Base-by-base conservation (phyloP, 2,797 vertebrate species). In the Buphagus erythrorhynchus region DNA sequence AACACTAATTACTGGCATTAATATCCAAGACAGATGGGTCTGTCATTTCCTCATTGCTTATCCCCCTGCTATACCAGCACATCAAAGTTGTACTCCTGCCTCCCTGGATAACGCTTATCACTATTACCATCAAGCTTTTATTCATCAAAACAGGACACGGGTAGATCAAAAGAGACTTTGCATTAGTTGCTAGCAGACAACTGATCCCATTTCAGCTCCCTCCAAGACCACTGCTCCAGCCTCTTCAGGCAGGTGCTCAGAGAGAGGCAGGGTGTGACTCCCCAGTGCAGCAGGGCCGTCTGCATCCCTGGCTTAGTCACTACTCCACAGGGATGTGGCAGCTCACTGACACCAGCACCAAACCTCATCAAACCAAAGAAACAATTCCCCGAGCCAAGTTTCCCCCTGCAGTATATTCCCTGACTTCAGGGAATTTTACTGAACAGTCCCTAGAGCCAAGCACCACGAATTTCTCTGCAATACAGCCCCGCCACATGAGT, bases 391-490 rank as follows among this genome's bases (percentile, higher is more conserved):
- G 17, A 10, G 54, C 48, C 55, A 55, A 35, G 8, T 12, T 48
- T 62, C 38, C 36, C 51, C 29, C 71, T 29, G 29, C 59, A 38
- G 2, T 8, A 3, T 7, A 16, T 22, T 40, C 29, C 42, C 67
- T 3, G 8, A 10, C 35, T 46, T 29, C 40, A 77, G 33, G 5
- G 31, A 18, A 8, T 5, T 28, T 7, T 11, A 9, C 46, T 13
- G 26, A 76, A 15, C 0, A 0, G 20, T 43, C 17, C 16, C 58
- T 25, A 38, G 48, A 88, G 19, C 18, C 1, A 0, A 61, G 48
- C 40, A 36, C 33, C 20, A 1, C 0, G 1, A 38, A 40, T 51
- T 29, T 15, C 31, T 9, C 42, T 3, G 0, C 18, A 35, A 15
- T 8, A 4, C 5, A 17, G 62, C 45, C 45, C 36, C 36, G 10